Base-by-base conservation (phyloP, 2,797 vertebrate genomes). In the Macropus fuliginosus region DNA sequence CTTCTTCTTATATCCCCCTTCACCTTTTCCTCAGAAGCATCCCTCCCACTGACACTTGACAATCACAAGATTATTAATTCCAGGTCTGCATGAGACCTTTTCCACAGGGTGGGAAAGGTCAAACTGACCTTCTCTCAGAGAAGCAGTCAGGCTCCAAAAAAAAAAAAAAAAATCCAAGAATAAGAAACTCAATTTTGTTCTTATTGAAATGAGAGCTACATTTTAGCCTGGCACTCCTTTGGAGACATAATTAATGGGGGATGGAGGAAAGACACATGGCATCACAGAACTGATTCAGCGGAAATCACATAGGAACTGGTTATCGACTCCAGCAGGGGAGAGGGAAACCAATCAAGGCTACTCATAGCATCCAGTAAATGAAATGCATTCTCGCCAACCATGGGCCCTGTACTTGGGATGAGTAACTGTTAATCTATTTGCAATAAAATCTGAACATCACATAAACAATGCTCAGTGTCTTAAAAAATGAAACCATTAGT, bases 401-500 rank as follows among this genome's bases (percentile, higher is more conserved):
- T 94, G 56, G 87, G 93, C 92, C 62, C 81, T 66, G 62, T 54
- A 29, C 96, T 96, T 56, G 93, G 96, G 96, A 95, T 95, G 98
- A 98, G 98, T 59, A 92, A 98, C 97, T 92, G 55, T 92, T 92
- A 18, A 98, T 97, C 97, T 52, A 56, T 14, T 54, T 74, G 91
- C 91, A 98, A 97, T 98, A 95, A 97, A 95, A 97, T 94, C 96
- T 8, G 24, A 98, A 92, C 5, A 0, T 96, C 98, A 90, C 98
- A 21, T 91, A 96, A 94, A 93, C 93, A 97, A 97, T 97, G 95
- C 97, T 97, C 90, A 96, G 98, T 91, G 95, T 96, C 97, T 98
- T 98, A 98, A 98, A 97, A 98, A 98, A 98, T 96, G 97, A 98
- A 98, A 90, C 97, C 97, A 96, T 99, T 98, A 98, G 97, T 93